These are phyloP conservation scores for Gavialis gangeticus DNA, from an alignment of 2,113 vertebrate genomes.

Conservation along the genomic window DNA sequence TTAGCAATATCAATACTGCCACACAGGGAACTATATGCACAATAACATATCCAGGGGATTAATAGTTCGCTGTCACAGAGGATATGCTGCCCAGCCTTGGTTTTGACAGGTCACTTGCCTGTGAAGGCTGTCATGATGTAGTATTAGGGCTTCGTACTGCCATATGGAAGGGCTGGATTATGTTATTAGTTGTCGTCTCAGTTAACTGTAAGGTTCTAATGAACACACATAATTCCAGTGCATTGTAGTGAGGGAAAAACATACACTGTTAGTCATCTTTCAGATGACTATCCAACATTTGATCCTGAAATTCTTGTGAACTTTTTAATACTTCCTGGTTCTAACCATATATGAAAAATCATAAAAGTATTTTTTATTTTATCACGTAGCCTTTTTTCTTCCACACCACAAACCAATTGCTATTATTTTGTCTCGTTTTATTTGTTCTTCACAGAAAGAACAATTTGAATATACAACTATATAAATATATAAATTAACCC, in stretches of 20 bases:
- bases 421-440: not conserved
- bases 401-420: no score
- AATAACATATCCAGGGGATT: fast-evolving
- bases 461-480: not conserved
- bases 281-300: no score
- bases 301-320: no score
- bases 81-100: not conserved
- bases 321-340: no score
- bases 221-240: not conserved
- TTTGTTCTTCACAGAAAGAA: not conserved
- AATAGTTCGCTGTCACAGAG: fast-evolving
- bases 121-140: fast-evolving
- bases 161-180: not conserved
- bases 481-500: not conserved
- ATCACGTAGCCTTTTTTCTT: no score
- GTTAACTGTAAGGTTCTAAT: not conserved
- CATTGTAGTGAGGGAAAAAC: not conserved
- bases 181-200: not conserved
- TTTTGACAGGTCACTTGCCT: fast-evolving
- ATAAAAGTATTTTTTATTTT: no score
- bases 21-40: fast-evolving
- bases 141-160: not conserved
- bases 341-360: no score
- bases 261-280: no score
- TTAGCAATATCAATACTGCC: fast-evolving